Base-by-base conservation (phyloP, 2,888 invertebrate species). In the Ctenicera cuprea region DNA sequence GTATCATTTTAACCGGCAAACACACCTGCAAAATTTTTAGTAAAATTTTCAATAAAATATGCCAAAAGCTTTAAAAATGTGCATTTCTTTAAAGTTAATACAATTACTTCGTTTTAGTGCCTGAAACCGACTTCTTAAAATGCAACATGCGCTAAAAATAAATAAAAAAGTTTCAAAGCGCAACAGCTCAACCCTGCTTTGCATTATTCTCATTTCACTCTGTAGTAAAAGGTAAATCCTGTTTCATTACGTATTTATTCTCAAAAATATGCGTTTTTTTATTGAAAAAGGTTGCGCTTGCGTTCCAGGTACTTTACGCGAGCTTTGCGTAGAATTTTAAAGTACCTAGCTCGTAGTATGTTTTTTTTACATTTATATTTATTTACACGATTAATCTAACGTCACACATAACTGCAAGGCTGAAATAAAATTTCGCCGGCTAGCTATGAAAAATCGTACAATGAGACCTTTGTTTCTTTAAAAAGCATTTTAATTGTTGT, bases 401-500 rank as follows among this genome's bases (percentile, higher is more conserved):
- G 9, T 9, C 1, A 9, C 12, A 45, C 4, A 8, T 14, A 20
- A 52, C 52, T n/a, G 26, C 26, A 54, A 14, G 37, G 57, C 30
- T 12, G 37, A 37, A 37, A 59, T 16, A 38, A 38, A 38, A 18
- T 38, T 57, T 18, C 11, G 5, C 16, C 16, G 0, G 26, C n/a
- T 1, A 59, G 4, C 59, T 14, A 26, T 7, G 16, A 38, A 18
- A 59, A 59, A 59, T 18, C 20, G 18, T 18, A 11, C 48, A 62
- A 62, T 18, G 45, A 26, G 38, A 62, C 26, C 20, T 26, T 62
- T 62, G 43, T 45, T 16, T 30, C 45, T n/a, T 14, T 22, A 62
- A 62, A 59, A 45, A 45, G 45, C 45, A 30, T 62, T 62, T 62
- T 62, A 62, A 62, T 62, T 62, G 62, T 43, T 43, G 61, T 20